phyloP scores from a whole-genome alignment of 2,797 vertebrate genomes.

The Micromesistius poutassou region DNA sequence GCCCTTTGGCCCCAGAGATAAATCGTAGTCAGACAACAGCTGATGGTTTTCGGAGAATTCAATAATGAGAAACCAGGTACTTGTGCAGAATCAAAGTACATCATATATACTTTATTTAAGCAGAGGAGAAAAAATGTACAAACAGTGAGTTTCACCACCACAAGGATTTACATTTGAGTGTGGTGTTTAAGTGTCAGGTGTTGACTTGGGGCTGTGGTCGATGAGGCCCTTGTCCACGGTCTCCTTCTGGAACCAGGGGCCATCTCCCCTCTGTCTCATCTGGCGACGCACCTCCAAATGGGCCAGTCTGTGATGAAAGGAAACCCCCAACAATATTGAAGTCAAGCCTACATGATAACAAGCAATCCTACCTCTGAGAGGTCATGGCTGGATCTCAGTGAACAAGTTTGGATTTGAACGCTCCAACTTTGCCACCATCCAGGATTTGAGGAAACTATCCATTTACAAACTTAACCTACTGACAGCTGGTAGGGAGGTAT shows the following conservation, averaged over 20 bases:
- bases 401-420: background rate
- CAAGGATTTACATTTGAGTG: slow-evolving; percentile 36
- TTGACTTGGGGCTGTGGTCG: slow-evolving; percentile 67
- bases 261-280: slow-evolving; percentile 87
- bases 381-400: background rate
- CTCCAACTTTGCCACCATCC: background rate
- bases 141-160: slow-evolving; percentile 51
- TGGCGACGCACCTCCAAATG: slow-evolving; percentile 77
- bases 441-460: background rate
- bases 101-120: slow-evolving; percentile 72
- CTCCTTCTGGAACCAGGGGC: slow-evolving; percentile 82
- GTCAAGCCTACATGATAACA: background rate
- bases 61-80: background rate
- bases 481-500: background rate
- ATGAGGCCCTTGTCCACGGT: slow-evolving; percentile 70
- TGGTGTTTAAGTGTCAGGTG: slow-evolving; percentile 80
- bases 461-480: background rate
- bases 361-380: background rate
- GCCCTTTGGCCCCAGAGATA: too few species aligned
- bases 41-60: too few species aligned
- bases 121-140: slow-evolving; percentile 61
- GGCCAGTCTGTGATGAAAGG: slow-evolving; percentile 64
- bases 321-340: background rate
- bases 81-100: slow-evolving; percentile 23
- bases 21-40: too few species aligned